These are phyloP conservation scores for Drosophila carrolli DNA, from an alignment of 1,140 invertebrate genomes.

Conservation along the genomic window DNA sequence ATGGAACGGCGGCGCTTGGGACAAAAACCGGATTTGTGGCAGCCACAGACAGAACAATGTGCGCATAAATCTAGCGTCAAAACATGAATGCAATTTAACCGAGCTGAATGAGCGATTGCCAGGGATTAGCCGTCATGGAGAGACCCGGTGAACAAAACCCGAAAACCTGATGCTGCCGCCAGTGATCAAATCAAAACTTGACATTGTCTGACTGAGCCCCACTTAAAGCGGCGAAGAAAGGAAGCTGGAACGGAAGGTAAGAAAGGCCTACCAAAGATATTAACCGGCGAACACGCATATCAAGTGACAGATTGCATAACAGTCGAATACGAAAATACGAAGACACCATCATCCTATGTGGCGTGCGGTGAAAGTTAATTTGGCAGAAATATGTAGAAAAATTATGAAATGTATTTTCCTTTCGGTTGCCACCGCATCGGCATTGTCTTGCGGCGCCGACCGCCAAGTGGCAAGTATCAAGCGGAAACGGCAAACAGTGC, in stretches of 20 bases:
- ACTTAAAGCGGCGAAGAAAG: slow-evolving; percentile 58
- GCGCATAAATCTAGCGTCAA: slow-evolving; percentile 77
- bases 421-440: slow-evolving; percentile 59
- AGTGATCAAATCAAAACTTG: slow-evolving; percentile 78
- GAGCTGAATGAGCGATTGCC: slow-evolving; percentile 68
- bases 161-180: slow-evolving; percentile 32
- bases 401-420: slow-evolving; percentile 79
- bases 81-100: slow-evolving; percentile 70
- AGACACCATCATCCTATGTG: slow-evolving; percentile 51
- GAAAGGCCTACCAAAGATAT: slow-evolving; percentile 38
- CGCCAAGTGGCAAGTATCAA: slow-evolving; percentile 42
- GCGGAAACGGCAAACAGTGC: slow-evolving; percentile 37
- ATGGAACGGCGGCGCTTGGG: slow-evolving; percentile 31
- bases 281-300: slow-evolving; percentile 46
- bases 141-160: slow-evolving; percentile 14
- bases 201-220: slow-evolving; percentile 60
- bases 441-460: slow-evolving; percentile 45
- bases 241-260: slow-evolving; percentile 34
- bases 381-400: slow-evolving; percentile 70
- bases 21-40: slow-evolving; percentile 76
- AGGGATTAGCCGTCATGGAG: slow-evolving; percentile 50
- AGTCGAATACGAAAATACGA: slow-evolving; percentile 22
- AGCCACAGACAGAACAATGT: slow-evolving; percentile 68
- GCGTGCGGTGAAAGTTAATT: slow-evolving; percentile 80
- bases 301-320: slow-evolving; percentile 57